Conservation (phyloP, 2,888 invertebrate species). For the Drosophila affinis region DNA sequence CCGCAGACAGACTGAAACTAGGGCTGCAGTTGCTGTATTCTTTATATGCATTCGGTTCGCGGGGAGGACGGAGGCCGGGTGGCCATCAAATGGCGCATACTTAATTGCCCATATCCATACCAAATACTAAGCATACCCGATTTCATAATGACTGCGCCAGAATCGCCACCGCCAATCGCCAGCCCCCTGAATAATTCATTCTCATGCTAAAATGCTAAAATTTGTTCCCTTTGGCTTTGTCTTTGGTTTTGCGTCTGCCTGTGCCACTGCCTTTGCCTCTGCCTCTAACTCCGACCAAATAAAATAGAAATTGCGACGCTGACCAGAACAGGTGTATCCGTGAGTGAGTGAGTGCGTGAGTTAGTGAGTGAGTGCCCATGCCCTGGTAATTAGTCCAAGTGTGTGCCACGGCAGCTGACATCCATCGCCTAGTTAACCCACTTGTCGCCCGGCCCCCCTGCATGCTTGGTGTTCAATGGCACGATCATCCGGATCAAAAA, state of each 20-base stretch:
- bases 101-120: conserved; percentile 62
- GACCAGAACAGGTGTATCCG: conserved; percentile 41
- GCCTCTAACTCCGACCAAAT: conserved; percentile 32
- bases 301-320: conserved; percentile 55
- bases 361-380: conserved; percentile 20
- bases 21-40: conserved; percentile 44
- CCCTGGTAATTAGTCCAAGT: conserved; percentile 65
- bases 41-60: conserved; percentile 60
- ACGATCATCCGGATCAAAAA: background rate
- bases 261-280: background rate
- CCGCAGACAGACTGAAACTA: conserved; percentile 71
- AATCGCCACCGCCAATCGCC: conserved; percentile 14
- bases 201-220: conserved; percentile 50
- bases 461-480: conserved; percentile 38
- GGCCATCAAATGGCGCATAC: conserved; percentile 52
- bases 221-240: background rate
- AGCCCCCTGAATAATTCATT: conserved; percentile 66
- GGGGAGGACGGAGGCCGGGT: conserved; percentile 14
- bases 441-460: conserved; percentile 24
- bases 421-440: conserved; percentile 52
- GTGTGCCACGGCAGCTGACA: conserved; percentile 31
- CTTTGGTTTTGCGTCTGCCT: too few species aligned
- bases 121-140: conserved; percentile 39
- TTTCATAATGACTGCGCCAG: conserved; percentile 49
- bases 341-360: background rate